phyloP scores from a whole-genome alignment of 2,888 invertebrate genomes.

The Brachyptera putata region DNA sequence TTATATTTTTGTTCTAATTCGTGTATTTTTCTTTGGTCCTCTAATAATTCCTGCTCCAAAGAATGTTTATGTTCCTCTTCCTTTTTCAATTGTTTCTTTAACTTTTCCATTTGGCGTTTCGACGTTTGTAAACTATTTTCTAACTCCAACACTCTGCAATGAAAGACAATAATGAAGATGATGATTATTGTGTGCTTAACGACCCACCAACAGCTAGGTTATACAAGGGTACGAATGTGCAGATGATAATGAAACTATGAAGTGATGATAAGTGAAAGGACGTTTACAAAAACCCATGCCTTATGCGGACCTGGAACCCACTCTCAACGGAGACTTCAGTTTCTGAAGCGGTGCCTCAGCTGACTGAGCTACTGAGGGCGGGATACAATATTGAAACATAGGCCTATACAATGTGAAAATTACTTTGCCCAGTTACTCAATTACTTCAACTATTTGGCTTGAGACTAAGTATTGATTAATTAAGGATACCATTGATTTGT shows the following conservation, averaged over 20 bases:
- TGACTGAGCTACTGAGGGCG: no score
- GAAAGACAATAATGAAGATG: not conserved
- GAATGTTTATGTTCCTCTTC: constrained; percentile 68
- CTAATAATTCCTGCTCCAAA: constrained; percentile 60
- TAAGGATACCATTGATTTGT: no score
- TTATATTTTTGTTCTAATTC: constrained; percentile 45
- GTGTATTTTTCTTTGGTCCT: constrained; percentile 48
- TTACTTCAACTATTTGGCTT: not conserved
- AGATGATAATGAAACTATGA: no score
- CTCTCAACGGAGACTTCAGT: no score
- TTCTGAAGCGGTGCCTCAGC: no score
- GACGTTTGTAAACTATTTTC: constrained; percentile 69
- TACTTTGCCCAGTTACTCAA: not conserved
- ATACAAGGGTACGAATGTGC: no score
- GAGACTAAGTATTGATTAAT: not conserved
- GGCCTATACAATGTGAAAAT: not conserved
- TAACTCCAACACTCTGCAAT: constrained; percentile 56
- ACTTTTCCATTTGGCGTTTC: constrained; percentile 69
- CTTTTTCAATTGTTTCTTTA: constrained; percentile 66
- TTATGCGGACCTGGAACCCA: no score
- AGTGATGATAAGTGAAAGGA: no score
- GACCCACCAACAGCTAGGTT: no score
- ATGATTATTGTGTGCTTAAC: no score
- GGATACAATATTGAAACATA: no score
- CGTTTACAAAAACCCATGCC: no score